These are phyloP conservation scores for Hippopotamyrus pictus DNA, from an alignment of 2,797 vertebrate species.

Conservation along the genomic window DNA sequence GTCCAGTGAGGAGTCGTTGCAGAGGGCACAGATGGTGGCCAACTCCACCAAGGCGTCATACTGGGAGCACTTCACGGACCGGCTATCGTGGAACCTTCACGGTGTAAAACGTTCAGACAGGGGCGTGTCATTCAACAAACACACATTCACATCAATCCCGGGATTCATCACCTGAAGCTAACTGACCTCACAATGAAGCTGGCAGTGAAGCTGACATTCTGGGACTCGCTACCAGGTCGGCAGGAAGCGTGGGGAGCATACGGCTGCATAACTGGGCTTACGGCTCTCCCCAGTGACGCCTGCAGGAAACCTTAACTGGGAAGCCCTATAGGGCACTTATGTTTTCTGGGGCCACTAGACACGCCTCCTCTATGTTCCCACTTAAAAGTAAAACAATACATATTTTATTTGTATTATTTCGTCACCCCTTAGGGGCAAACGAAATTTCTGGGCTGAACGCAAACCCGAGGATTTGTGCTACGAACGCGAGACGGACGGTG, in stretches of 20 bases:
- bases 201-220: neutral
- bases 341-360: neutral
- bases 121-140: neutral
- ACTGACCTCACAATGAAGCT: neutral
- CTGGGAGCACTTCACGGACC: constrained; percentile 70
- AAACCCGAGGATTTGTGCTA: neutral
- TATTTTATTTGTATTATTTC: neutral
- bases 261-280: neutral
- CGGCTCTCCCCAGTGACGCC: neutral
- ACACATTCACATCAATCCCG: neutral
- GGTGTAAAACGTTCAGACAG: neutral
- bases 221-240: neutral
- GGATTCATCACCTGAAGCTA: neutral
- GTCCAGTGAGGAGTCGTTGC: constrained; percentile 96
- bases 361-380: no score
- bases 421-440: neutral
- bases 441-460: neutral
- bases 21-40: constrained; percentile 92
- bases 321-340: neutral
- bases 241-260: neutral
- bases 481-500: neutral
- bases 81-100: constrained; percentile 78
- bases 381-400: no score
- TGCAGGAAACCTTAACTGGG: neutral
- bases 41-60: constrained; percentile 86